Conservation (phyloP, 2,113 vertebrate species). For the Gambusia affinis region DNA sequence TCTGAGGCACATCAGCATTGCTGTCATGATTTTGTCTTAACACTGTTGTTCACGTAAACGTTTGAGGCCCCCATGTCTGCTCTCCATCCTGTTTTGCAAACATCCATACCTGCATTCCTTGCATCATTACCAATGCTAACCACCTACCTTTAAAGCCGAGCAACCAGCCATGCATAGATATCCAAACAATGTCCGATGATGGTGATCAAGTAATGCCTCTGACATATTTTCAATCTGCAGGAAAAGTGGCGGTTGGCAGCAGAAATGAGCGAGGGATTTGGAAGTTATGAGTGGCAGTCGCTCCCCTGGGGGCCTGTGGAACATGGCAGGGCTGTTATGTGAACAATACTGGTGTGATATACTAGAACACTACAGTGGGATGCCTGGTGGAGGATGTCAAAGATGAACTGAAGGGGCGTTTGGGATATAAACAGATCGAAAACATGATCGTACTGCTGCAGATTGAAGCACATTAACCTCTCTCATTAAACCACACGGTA, state of each 20-base stretch:
- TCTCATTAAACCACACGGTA: constrained; percentile 10
- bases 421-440: constrained; percentile 22
- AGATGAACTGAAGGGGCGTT: constrained; percentile 21
- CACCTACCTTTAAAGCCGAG: constrained; percentile 22
- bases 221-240: constrained; percentile 50
- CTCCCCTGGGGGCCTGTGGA: constrained; percentile 39
- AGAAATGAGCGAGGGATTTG: constrained; percentile 45
- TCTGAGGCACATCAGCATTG: background rate
- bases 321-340: constrained; percentile 64
- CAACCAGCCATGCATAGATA: constrained; percentile 22
- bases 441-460: constrained; percentile 39
- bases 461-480: constrained; percentile 41
- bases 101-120: constrained; percentile 25
- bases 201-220: constrained; percentile 26
- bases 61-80: constrained; percentile 13
- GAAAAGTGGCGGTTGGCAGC: constrained; percentile 41
- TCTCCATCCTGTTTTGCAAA: constrained; percentile 15
- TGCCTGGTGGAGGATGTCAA: constrained; percentile 28
- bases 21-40: background rate
- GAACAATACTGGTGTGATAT: constrained; percentile 44
- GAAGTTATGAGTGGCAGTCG: constrained; percentile 55
- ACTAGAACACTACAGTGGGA: constrained; percentile 17
- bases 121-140: constrained; percentile 26
- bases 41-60: background rate
- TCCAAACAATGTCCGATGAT: constrained; percentile 40